phyloP scores from a whole-genome alignment of 2,113 vertebrate genomes.

The Urocynchramus pylzowi region DNA sequence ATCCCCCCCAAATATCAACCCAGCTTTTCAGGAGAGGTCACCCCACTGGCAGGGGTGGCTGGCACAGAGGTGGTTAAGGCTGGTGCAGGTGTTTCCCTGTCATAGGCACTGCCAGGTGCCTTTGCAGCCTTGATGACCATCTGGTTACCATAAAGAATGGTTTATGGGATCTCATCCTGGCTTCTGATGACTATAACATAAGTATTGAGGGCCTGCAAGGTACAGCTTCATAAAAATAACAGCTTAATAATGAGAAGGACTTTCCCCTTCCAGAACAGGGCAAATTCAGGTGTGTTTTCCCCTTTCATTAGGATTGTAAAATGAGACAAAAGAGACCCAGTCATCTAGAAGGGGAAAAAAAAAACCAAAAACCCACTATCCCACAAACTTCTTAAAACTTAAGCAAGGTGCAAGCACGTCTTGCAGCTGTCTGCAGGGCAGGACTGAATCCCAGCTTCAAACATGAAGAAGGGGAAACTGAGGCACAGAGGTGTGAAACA shows the following conservation, averaged over 20 bases:
- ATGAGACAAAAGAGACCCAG: neutral
- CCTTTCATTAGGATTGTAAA: neutral
- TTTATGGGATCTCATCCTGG: slow-evolving; percentile 46
- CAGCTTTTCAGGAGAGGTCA: neutral
- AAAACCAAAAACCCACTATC: rapidly evolving
- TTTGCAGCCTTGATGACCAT: slow-evolving; percentile 33
- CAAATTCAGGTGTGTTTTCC: neutral
- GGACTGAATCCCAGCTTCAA: neutral
- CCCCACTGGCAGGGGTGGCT: neutral
- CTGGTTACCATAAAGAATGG: slow-evolving; percentile 53
- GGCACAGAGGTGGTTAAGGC: neutral
- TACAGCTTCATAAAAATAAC: slow-evolving; percentile 55
- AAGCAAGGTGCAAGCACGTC: neutral
- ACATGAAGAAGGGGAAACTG: neutral
- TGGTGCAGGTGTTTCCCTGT: neutral
- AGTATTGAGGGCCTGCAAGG: slow-evolving; percentile 20
- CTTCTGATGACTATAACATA: slow-evolving; percentile 32
- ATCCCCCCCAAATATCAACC: neutral
- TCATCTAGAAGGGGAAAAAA: neutral
- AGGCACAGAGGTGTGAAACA: neutral
- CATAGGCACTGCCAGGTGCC: slow-evolving; percentile 24
- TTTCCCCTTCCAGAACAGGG: slow-evolving; percentile 22
- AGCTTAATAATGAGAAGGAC: slow-evolving; percentile 46
- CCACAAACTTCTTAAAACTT: neutral
- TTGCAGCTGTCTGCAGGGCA: neutral